Conservation (phyloP, 2,888 invertebrate genomes). For the Orthosia incerta region DNA sequence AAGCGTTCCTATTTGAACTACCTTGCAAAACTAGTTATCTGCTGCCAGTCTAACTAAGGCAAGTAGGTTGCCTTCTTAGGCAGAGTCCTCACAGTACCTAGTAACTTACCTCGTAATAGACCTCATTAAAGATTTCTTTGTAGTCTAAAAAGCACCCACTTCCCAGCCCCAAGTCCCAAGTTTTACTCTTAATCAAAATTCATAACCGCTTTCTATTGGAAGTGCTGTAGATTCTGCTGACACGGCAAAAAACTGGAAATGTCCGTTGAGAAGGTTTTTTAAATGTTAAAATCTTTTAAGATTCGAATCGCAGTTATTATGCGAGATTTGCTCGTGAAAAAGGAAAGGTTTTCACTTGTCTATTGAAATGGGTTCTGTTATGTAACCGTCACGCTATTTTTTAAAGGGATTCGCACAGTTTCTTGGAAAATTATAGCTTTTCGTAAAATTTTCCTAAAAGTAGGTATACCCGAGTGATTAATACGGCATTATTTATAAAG, state of each 20-base stretch:
- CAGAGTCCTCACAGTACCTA: too few species aligned
- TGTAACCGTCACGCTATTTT: background rate
- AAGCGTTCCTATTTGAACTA: too few species aligned
- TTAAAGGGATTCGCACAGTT: background rate
- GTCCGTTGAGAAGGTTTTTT: constrained; percentile 33
- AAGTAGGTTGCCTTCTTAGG: too few species aligned
- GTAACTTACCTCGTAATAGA: background rate
- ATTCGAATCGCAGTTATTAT: constrained; percentile 42
- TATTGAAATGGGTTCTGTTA: background rate
- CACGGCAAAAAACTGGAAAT: constrained; percentile 26
- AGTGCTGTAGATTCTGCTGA: constrained; percentile 39
- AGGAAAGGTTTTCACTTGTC: background rate
- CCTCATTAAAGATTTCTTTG: constrained; percentile 14
- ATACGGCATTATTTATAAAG: too few species aligned
- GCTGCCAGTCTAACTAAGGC: too few species aligned
- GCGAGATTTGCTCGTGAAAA: background rate
- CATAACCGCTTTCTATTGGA: constrained; percentile 45
- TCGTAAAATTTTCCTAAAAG: too few species aligned
- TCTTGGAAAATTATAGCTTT: too few species aligned
- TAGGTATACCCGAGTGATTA: too few species aligned
- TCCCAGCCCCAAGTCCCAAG: background rate
- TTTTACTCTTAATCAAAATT: constrained; percentile 51
- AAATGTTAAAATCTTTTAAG: constrained; percentile 44
- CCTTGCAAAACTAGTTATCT: too few species aligned
- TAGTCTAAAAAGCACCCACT: constrained; percentile 4